Evolutionary conservation across 1,140 invertebrate genomes (phyloP), one percentile per base, ranked within the genome.

Genomic region (Zaprionus ornatus): DNA sequence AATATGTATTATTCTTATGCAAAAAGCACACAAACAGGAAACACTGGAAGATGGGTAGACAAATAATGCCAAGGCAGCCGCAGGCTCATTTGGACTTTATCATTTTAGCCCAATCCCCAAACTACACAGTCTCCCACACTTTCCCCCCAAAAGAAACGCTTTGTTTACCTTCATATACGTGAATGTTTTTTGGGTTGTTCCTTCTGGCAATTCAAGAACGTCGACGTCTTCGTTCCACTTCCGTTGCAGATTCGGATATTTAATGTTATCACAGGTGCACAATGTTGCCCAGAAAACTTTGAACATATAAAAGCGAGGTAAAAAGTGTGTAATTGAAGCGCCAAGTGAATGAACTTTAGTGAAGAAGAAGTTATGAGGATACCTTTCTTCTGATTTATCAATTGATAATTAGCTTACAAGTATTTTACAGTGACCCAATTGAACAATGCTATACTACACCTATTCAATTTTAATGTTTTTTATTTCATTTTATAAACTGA

Each of bases 1-100:
- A 37, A 71, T 54, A 74, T 77, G 66, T 87, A 71, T 86, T 82
- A 71, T 77, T 74, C 73, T 72, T 87, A 73, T 65, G 68, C 63
- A 73, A 86, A 66, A 67, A 66, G 23, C 37, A 45, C 27, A 29
- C 37, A 60, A 74, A 60, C 40, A 45, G 40, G 56, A 9, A 56
- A 29, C 4, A 3, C 15, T 32, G 23, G 23, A 5, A 35, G 40
- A 37, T 50, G 19, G 19, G 19, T 13, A 23, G 45, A 50, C 19
- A 50, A 50, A 50, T 50, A 50, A 50, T 23, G 45, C 17, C 45
- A 23, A 12, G 37, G 32, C 12, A 25, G 29, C 60, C 48, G 52
- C 62, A 40, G 32, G 45, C 37, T 17, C 64, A 45, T 25, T 45
- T 57, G 25, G 27, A 50, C 29, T 50, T 63, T 63, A 50, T 40